Percentiles rank a stretch among this genome's conserved stretches.
Conservation (phyloP, 92 coral and sea anemone species). For the Pocillopora meandrina region DNA sequence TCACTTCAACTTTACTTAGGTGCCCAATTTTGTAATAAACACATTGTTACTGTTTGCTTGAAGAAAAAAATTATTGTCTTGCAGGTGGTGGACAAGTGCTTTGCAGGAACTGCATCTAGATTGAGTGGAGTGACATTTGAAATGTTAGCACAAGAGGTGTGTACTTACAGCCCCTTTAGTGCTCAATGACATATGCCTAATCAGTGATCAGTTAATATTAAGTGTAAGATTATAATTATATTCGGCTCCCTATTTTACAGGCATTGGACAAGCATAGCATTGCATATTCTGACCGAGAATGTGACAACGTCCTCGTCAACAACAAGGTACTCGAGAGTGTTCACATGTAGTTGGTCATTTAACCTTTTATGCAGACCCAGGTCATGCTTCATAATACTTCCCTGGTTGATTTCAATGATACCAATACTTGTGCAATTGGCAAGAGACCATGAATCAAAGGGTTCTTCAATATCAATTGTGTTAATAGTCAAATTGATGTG, state of each 20-base stretch:
- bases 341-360: not conserved
- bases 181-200: not conserved
- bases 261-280: conserved; percentile 85
- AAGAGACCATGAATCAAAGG: too few species aligned
- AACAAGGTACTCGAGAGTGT: conserved; percentile 71
- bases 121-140: conserved; percentile 90
- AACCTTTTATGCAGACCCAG: not conserved
- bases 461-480: too few species aligned
- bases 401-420: too few species aligned
- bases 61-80: too few species aligned
- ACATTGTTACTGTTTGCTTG: not conserved
- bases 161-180: conserved; percentile 8
- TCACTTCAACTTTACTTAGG: too few species aligned
- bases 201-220: not conserved
- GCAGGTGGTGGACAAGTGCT: conserved; percentile 94
- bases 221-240: not conserved
- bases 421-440: too few species aligned
- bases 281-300: conserved; percentile 88
- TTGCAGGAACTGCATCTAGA: conserved; percentile 96
- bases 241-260: conserved; percentile 34
- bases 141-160: conserved; percentile 90
- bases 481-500: too few species aligned
- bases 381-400: too few species aligned
- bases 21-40: too few species aligned
- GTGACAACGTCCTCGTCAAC: conserved; percentile 88